Percentiles rank a stretch among this genome's conserved stretches.
Conservation (phyloP, 2,113 vertebrate species). For the Neoarius graeffei region DNA sequence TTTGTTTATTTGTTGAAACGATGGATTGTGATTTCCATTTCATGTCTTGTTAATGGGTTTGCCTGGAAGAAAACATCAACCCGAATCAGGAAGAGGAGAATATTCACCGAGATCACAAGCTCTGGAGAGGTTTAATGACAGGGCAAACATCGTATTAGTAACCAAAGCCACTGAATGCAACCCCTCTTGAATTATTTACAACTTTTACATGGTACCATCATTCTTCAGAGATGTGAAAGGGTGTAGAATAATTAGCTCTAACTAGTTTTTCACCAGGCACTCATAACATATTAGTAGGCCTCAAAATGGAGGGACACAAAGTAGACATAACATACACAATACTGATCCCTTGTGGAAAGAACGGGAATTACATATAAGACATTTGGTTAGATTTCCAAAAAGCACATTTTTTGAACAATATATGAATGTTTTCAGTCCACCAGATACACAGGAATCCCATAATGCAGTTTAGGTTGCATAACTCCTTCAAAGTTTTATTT, state of each 20-base stretch:
- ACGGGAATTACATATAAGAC: neutral
- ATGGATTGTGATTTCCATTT: neutral
- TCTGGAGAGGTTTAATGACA: neutral
- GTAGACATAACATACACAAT: neutral
- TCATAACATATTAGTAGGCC: neutral
- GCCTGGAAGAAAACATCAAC: neutral
- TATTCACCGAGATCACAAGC: neutral
- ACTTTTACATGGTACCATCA: neutral
- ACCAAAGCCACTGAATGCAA: neutral
- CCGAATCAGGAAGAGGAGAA: neutral
- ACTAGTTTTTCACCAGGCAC: neutral
- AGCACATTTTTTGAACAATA: neutral
- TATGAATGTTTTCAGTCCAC: neutral
- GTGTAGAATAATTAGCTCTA: neutral
- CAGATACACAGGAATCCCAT: neutral
- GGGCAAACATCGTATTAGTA: neutral
- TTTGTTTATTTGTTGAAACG: neutral
- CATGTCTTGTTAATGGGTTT: neutral
- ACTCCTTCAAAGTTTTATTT: neutral
- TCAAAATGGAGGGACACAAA: neutral
- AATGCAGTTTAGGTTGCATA: neutral
- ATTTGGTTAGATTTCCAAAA: neutral
- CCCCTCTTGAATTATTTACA: neutral
- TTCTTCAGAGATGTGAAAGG: neutral
- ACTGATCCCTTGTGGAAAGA: conserved; percentile 23